Percentiles rank a stretch among this genome's conserved stretches.
Evolutionary conservation across 1,140 invertebrate species (phyloP).

Genomic region (Drosophila sp.): DNA sequence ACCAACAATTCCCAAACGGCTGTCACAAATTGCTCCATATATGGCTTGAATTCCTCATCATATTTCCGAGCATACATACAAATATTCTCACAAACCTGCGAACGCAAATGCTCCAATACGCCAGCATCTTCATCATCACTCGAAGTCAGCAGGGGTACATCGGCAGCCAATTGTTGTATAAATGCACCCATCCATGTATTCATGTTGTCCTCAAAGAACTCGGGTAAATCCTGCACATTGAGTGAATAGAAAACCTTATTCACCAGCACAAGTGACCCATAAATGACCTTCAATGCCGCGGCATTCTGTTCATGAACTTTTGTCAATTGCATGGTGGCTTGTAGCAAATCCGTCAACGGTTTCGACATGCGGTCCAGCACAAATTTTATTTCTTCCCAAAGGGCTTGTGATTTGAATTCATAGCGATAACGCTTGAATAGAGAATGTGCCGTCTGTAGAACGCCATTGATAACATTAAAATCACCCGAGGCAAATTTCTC

Average conservation of each 20-base stretch:
- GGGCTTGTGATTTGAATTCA: slow-evolving; percentile 96
- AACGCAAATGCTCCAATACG: slow-evolving; percentile 94
- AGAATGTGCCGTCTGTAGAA: slow-evolving; percentile 96
- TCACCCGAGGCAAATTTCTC: slow-evolving; percentile 94
- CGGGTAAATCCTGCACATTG: slow-evolving; percentile 98
- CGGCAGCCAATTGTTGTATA: slow-evolving; percentile 89
- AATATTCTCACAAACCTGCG: slow-evolving; percentile 98
- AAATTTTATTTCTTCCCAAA: slow-evolving; percentile 99
- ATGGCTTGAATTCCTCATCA: slow-evolving; percentile 97
- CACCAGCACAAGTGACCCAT: slow-evolving; percentile 94
- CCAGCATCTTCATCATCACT: slow-evolving; percentile 94
- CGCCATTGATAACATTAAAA: slow-evolving; percentile 97
- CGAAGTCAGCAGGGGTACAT: slow-evolving; percentile 90
- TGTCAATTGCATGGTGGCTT: slow-evolving; percentile 93
- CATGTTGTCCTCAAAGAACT: slow-evolving; percentile 99
- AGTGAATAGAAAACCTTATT: slow-evolving; percentile 98
- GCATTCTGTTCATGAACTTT: slow-evolving; percentile 91
- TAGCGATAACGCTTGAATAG: slow-evolving; percentile 97
- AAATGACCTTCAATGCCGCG: slow-evolving; percentile 93
- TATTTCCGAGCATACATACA: slow-evolving; percentile 98
- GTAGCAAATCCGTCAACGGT: slow-evolving; percentile 95
- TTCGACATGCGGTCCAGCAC: slow-evolving; percentile 96
- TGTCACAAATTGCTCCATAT: slow-evolving; percentile 94
- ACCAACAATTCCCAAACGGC: slow-evolving; percentile 96
- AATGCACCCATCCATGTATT: slow-evolving; percentile 96